These are phyloP conservation scores for Fukomys damarensis DNA, from an alignment of 2,113 vertebrate genomes.

Conservation along the genomic window DNA sequence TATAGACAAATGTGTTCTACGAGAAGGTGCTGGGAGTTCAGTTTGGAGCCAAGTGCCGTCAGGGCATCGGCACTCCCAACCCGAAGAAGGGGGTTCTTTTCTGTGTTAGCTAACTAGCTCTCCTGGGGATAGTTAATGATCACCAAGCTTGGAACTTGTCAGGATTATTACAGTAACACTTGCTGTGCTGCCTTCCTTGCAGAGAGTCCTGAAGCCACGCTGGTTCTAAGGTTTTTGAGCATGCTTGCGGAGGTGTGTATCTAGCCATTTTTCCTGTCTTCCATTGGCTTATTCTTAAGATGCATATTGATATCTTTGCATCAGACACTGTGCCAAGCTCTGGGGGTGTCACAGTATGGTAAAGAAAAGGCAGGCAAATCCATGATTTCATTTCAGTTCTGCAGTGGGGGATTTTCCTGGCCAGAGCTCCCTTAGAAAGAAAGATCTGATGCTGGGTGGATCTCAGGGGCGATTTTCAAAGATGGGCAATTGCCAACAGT, in stretches of 20 bases:
- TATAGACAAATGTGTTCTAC: constrained; percentile 81
- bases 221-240: not conserved
- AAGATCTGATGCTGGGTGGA: not conserved
- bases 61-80: constrained; percentile 59
- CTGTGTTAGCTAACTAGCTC: constrained; percentile 77
- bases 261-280: not conserved
- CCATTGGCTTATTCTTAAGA: constrained; percentile 11
- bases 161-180: constrained; percentile 56
- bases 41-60: constrained; percentile 77
- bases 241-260: not conserved
- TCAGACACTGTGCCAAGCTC: not conserved
- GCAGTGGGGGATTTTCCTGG: not conserved
- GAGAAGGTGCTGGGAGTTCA: constrained; percentile 76
- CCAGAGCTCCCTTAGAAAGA: not conserved
- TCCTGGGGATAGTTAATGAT: constrained; percentile 78
- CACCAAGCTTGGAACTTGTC: constrained; percentile 67
- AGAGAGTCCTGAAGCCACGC: not conserved
- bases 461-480: not conserved
- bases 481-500: not conserved
- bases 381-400: constrained; percentile 42
- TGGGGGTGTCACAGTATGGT: not conserved
- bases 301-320: not conserved
- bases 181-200: not conserved
- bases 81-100: constrained; percentile 70
- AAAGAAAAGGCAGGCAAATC: not conserved